Conservation (phyloP, 2,113 vertebrate species). For the Scomber japonicus region DNA sequence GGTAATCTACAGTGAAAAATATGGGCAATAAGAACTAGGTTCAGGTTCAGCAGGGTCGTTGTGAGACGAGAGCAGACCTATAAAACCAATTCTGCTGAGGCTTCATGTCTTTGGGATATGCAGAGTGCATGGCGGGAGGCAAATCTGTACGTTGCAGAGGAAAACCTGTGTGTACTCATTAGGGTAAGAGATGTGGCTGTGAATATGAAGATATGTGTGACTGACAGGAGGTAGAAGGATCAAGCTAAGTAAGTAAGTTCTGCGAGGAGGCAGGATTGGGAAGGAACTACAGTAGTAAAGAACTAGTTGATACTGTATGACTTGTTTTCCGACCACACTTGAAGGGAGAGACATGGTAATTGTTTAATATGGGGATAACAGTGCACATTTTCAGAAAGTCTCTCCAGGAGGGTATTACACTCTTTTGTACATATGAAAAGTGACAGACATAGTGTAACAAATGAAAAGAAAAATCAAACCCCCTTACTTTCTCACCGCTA, state of each 20-base stretch:
- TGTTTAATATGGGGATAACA: too few species aligned
- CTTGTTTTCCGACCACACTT: too few species aligned
- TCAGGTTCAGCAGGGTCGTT: constrained; percentile 62
- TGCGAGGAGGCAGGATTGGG: too few species aligned
- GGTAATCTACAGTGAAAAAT: constrained; percentile 62
- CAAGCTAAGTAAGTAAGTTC: neutral
- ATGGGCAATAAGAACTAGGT: constrained; percentile 39
- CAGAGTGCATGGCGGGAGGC: constrained; percentile 29
- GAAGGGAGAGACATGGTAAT: too few species aligned
- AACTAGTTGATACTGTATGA: too few species aligned
- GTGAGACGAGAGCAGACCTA: constrained; percentile 39
- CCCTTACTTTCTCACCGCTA: too few species aligned
- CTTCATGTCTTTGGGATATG: constrained; percentile 43
- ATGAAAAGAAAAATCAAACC: too few species aligned
- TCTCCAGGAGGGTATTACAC: too few species aligned
- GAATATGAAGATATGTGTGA: neutral
- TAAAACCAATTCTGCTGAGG: constrained; percentile 45
- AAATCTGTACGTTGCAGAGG: neutral
- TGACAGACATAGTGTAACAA: too few species aligned
- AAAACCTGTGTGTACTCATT: constrained; percentile 12
- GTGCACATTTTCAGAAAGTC: too few species aligned
- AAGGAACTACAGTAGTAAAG: too few species aligned
- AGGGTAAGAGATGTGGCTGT: constrained; percentile 9
- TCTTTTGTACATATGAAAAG: too few species aligned
- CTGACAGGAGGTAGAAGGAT: neutral